These are phyloP conservation scores for Nyleta sp. DNA, from an alignment of 2,888 invertebrate genomes.

Conservation along the genomic window DNA sequence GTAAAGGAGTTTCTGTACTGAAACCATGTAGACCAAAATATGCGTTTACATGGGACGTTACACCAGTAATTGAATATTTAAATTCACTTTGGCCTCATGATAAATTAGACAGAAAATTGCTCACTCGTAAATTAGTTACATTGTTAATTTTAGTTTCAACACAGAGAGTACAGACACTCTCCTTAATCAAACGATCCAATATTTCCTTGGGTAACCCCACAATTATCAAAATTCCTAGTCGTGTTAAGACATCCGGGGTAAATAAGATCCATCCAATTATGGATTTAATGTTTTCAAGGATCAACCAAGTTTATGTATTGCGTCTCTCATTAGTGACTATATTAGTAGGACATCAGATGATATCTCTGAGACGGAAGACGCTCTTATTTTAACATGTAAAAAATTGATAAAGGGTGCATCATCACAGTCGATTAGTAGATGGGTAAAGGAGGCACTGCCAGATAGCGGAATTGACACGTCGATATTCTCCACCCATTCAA, in stretches of 20 bases:
- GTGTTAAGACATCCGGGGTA: background rate
- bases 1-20: conserved; percentile 33
- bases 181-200: conserved; percentile 18
- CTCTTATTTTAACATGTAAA: no score
- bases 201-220: background rate
- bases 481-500: background rate
- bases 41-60: conserved; percentile 71
- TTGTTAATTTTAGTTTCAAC: conserved; percentile 15
- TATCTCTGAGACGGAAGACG: no score
- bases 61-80: conserved; percentile 23
- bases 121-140: conserved; percentile 8
- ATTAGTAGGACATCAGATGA: no score
- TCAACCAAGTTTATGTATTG: background rate
- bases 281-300: background rate
- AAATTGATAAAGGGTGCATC: no score
- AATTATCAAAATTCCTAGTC: background rate
- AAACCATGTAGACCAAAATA: conserved; percentile 66
- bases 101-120: conserved; percentile 7
- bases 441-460: background rate
- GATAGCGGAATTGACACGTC: background rate
- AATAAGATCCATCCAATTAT: background rate
- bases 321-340: no score
- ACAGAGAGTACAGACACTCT: conserved; percentile 38
- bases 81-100: background rate
- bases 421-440: background rate